A percentile compares a stretch with the other conserved stretches of the same genome.
phyloP scores from a whole-genome alignment of 2,888 invertebrate species.

The Melipona beecheii region DNA sequence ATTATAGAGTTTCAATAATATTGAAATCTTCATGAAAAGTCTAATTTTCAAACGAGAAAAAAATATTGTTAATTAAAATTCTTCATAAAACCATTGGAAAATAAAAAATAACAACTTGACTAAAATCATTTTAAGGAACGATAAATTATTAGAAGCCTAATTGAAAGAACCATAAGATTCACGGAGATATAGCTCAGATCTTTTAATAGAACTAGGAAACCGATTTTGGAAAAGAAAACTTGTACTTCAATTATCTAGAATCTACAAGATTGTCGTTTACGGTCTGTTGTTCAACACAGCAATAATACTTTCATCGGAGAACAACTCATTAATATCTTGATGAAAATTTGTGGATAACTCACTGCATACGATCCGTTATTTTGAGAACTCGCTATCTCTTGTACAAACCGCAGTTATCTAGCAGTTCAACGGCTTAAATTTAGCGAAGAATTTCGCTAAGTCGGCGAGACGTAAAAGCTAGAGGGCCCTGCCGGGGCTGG shows the following conservation, averaged over 20 bases:
- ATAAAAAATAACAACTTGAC: too few species aligned
- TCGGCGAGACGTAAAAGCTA: slow-evolving; percentile 44
- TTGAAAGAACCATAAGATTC: too few species aligned
- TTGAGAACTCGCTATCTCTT: slow-evolving; percentile 33
- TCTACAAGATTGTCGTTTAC: not conserved
- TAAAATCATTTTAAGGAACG: too few species aligned
- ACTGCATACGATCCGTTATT: slow-evolving; percentile 30
- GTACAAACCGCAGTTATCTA: slow-evolving; percentile 45
- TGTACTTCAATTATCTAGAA: not conserved
- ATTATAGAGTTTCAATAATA: too few species aligned
- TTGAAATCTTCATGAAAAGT: too few species aligned
- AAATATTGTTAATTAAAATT: too few species aligned
- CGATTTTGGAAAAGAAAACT: not conserved
- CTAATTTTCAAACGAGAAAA: too few species aligned
- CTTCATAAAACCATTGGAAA: too few species aligned
- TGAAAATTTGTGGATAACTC: slow-evolving; percentile 16
- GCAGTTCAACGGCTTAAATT: slow-evolving; percentile 57
- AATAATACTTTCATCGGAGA: not conserved
- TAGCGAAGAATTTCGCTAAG: slow-evolving; percentile 62
- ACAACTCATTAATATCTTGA: not conserved
- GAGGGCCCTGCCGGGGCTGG: slow-evolving; percentile 38
- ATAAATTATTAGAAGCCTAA: too few species aligned
- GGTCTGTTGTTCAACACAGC: not conserved
- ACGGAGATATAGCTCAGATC: too few species aligned
- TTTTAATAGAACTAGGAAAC: not conserved